Base-by-base conservation (phyloP, 2,888 invertebrate genomes). In the Nemurella pictetii region DNA sequence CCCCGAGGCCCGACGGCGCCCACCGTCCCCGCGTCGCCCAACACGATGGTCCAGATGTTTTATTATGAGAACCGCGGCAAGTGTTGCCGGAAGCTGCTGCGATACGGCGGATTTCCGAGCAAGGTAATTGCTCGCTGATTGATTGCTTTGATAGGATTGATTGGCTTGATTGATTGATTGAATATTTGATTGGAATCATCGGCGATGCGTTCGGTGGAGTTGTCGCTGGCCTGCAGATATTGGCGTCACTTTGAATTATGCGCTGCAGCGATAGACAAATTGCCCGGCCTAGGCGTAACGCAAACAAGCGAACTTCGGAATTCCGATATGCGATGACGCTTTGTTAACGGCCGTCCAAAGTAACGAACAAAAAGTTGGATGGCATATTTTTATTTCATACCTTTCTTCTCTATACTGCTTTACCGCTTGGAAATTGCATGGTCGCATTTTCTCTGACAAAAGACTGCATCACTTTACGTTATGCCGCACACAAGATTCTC, bases 81-180 rank as follows among this genome's bases (percentile, higher is more conserved):
- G 90, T 95, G 95, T 90, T 96, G 96, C 91, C 94, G 95, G 89
- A 96, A 96, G 90, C 92, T 96, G 87, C 93, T 96, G 85, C 93
- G 94, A 89, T 95, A 95, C 92, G 96, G 95, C 91, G 96, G 96
- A 88, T 94, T 94, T 89, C 95, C 96, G 83, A 95, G 95, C 90
- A 96, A 96, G 94, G 95, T 95, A 89, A 92, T 90, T 55, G 55
- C 55, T 3, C 55, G 5, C n/a, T n/a, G n/a, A n/a, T n/a, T n/a
- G n/a, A n/a, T n/a, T n/a, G n/a, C n/a, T n/a, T n/a, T n/a, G n/a
- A n/a, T n/a, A n/a, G n/a, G n/a, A n/a, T n/a, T n/a, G n/a, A 7
- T 55, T 20, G 55, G 55, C n/a, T 55, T 55, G 55, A 55, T 55
- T 55, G 55, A 55, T 55, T 55, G 55, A 55, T 7, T 55, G 55